Evolutionary conservation across 1,140 invertebrate genomes (phyloP), one percentile per base, ranked within the genome.

Genomic region (Calephelis virginiensis): DNA sequence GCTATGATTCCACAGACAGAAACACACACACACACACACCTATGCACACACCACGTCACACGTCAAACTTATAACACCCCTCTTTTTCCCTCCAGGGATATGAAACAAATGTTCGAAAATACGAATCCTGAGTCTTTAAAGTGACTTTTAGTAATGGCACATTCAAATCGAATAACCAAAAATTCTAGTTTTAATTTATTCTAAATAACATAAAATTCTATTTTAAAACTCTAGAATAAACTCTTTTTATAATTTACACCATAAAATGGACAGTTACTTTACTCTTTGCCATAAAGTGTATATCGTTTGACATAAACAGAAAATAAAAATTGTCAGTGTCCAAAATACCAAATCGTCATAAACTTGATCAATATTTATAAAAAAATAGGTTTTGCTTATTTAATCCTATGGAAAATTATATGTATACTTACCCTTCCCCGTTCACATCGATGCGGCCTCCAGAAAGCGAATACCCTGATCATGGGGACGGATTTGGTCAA

Each of bases 401-500:
- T 64, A 59, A 60, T 13, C 63, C 48, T 60, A 88, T 88, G 85
- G 85, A 81, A 43, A 73, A 73, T 28, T 89, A 85, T 78, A 74
- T 65, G 6, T 86, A 80, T 50, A 70, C 75, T 5, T 89, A 86
- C 59, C 70, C 80, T 0, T 63, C 71, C 0, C 64, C 72, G 14
- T 83, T 77, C 14, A 71, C 80, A 0, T 72, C 77, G 8, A 78
- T 76, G 69, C 67, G 68, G 11, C 66, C 69, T 8, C 66, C 70
- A 8, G 81, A 80, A 1, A 74, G 71, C 10, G 76, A 74, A 8
- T 88, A 77, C 46, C 80, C 80, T 4, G 85, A 86, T 9, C 86
- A 83, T 69, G 86, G 86, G 6, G 83, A 87, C 61, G 85, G 83
- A 0, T 81, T 82, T 43, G 79, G 77, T n/a, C 83, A 85, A 8